Percentiles rank a stretch among this genome's conserved stretches.
Conservation (phyloP, 2,113 vertebrate genomes). For the Brachirus orientalis region DNA sequence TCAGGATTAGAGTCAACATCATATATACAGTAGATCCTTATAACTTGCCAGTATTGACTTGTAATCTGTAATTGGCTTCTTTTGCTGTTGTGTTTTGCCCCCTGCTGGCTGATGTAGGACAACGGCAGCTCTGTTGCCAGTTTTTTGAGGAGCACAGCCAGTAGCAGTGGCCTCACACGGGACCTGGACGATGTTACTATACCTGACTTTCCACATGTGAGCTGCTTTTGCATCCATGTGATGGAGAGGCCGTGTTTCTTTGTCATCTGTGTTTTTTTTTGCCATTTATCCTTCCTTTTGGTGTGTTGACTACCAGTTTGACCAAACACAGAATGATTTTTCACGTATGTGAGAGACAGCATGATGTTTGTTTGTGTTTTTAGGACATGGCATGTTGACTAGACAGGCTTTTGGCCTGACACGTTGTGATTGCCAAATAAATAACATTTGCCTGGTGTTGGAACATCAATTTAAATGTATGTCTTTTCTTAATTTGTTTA, state of each 20-base stretch:
- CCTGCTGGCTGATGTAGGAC: slow-evolving; percentile 72
- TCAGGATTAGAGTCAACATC: too few relatives aligned
- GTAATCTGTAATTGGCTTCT: not conserved
- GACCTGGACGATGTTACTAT: slow-evolving; percentile 78
- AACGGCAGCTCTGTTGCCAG: slow-evolving; percentile 76
- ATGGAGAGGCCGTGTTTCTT: not conserved
- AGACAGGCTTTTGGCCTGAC: too few relatives aligned
- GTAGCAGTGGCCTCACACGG: slow-evolving; percentile 57
- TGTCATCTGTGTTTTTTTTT: not conserved
- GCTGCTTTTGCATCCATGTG: slow-evolving; percentile 29
- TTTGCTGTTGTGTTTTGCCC: slow-evolving; percentile 46
- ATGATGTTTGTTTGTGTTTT: not conserved
- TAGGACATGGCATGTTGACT: slow-evolving; percentile 1
- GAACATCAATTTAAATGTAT: too few relatives aligned
- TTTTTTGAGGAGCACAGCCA: slow-evolving; percentile 67
- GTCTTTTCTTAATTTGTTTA: too few relatives aligned
- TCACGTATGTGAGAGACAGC: not conserved
- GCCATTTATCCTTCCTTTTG: not conserved
- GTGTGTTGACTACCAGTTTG: not conserved
- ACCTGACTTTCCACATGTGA: slow-evolving; percentile 75
- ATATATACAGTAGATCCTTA: too few relatives aligned
- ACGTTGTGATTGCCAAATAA: too few relatives aligned
- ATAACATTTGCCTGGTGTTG: too few relatives aligned
- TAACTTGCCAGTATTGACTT: not conserved
- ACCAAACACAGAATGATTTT: not conserved